Evolutionary conservation across 1,140 invertebrate species (phyloP).

Genomic region (Platyura marginata): DNA sequence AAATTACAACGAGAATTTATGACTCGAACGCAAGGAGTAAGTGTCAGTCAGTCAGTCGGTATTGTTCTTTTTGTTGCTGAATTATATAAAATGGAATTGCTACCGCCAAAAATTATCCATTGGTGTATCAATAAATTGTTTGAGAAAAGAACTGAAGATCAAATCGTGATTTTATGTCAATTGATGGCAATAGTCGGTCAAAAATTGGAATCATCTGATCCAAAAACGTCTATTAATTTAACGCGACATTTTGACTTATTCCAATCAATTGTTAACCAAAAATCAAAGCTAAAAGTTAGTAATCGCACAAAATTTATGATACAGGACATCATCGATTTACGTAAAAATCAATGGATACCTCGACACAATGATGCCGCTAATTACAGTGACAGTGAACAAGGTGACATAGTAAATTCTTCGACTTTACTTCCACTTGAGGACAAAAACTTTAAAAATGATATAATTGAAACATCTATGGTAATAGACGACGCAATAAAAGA

Average conservation of each 20-base stretch:
- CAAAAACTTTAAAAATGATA: too few relatives aligned
- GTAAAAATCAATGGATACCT: slow-evolving; percentile 71
- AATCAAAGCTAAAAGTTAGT: slow-evolving; percentile 1
- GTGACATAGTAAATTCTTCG: too few relatives aligned
- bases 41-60: slow-evolving; percentile 66
- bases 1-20: slow-evolving; percentile 23
- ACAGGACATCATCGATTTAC: slow-evolving; percentile 83
- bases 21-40: slow-evolving; percentile 38
- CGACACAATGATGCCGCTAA: too few relatives aligned
- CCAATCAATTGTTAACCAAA: neutral
- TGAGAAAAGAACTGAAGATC: too few relatives aligned
- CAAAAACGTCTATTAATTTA: slow-evolving; percentile 7
- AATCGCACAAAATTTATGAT: slow-evolving; percentile 86
- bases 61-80: slow-evolving; percentile 72
- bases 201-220: neutral
- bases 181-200: slow-evolving; percentile 72
- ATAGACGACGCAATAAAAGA: too few relatives aligned
- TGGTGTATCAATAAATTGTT: slow-evolving; percentile 66
- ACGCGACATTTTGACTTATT: slow-evolving; percentile 26
- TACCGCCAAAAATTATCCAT: slow-evolving; percentile 78
- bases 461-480: too few relatives aligned
- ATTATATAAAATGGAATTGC: slow-evolving; percentile 80
- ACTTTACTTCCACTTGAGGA: too few relatives aligned
- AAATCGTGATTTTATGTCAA: slow-evolving; percentile 87
- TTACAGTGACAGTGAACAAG: too few relatives aligned